These are phyloP conservation scores for Periophthalmodon schlosseri DNA, from an alignment of 2,113 vertebrate species.

Conservation along the genomic window DNA sequence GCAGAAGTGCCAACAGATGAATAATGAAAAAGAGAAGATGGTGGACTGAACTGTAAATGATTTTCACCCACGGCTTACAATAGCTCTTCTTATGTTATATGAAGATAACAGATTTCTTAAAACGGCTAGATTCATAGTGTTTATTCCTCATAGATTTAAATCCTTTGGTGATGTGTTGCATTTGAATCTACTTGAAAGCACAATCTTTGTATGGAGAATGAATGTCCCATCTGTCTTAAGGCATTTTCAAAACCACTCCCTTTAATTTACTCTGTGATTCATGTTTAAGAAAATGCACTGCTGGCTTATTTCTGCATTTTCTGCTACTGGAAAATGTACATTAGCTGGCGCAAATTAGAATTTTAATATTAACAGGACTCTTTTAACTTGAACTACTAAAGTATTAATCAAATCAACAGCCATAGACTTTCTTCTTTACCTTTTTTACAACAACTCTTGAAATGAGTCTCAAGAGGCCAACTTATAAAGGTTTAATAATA, in stretches of 20 bases:
- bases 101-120: conserved; percentile 38
- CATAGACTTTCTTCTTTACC: background rate
- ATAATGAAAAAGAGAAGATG: conserved; percentile 37
- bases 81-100: conserved; percentile 30
- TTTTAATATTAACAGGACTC: background rate
- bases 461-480: too few relatives aligned
- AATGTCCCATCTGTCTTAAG: conserved; percentile 23
- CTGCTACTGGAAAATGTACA: background rate
- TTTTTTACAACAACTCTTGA: background rate
- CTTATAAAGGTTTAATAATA: too few relatives aligned
- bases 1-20: conserved; percentile 34
- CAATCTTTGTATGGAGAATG: background rate
- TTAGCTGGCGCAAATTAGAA: background rate
- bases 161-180: conserved; percentile 36
- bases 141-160: conserved; percentile 35
- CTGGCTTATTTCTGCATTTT: background rate
- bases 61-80: background rate
- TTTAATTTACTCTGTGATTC: conserved; percentile 22
- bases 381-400: background rate
- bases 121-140: conserved; percentile 20
- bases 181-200: conserved; percentile 37
- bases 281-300: background rate
- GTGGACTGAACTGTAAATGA: conserved; percentile 12
- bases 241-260: conserved; percentile 13
- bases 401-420: background rate